phyloP scores from a whole-genome alignment of 1,140 invertebrate species.

The Aradophagus sp. region DNA sequence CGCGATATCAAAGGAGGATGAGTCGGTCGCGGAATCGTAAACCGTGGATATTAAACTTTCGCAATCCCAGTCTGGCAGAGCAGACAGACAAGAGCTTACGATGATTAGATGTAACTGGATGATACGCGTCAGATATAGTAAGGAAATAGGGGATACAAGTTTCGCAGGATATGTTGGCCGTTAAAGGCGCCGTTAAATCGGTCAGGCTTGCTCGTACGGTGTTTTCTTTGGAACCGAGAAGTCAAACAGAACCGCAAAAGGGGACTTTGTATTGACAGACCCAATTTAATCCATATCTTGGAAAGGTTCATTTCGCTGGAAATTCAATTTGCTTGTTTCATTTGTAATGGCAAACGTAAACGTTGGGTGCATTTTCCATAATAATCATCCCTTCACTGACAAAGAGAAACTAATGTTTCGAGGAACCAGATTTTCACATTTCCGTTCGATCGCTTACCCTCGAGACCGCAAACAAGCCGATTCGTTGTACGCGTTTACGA shows the following conservation, averaged over 20 bases:
- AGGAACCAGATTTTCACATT: no score
- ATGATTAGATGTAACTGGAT: conserved; percentile 76
- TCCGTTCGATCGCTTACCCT: neutral
- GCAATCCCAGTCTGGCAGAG: conserved; percentile 64
- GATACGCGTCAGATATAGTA: conserved; percentile 62
- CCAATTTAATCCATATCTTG: conserved; percentile 19
- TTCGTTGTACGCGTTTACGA: conserved; percentile 34
- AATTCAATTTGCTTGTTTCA: conserved; percentile 20
- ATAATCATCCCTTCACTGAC: no score
- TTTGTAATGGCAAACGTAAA: no score
- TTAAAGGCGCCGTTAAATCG: conserved; percentile 74
- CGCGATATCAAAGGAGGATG: conserved; percentile 27
- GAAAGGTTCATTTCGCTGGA: conserved; percentile 4
- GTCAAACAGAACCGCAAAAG: conserved; percentile 34
- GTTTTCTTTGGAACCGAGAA: conserved; percentile 40
- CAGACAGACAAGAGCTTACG: conserved; percentile 70
- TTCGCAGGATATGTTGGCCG: conserved; percentile 60
- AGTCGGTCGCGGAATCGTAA: conserved; percentile 70
- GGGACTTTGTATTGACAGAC: conserved; percentile 26
- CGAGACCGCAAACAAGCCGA: no score
- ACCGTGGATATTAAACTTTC: conserved; percentile 74
- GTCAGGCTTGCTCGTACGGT: conserved; percentile 57
- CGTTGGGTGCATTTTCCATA: no score
- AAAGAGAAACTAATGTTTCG: no score
- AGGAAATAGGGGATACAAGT: conserved; percentile 49